These are phyloP conservation scores for Acanthurus leucopareius DNA, from an alignment of 2,797 vertebrate genomes.

Conservation along the genomic window DNA sequence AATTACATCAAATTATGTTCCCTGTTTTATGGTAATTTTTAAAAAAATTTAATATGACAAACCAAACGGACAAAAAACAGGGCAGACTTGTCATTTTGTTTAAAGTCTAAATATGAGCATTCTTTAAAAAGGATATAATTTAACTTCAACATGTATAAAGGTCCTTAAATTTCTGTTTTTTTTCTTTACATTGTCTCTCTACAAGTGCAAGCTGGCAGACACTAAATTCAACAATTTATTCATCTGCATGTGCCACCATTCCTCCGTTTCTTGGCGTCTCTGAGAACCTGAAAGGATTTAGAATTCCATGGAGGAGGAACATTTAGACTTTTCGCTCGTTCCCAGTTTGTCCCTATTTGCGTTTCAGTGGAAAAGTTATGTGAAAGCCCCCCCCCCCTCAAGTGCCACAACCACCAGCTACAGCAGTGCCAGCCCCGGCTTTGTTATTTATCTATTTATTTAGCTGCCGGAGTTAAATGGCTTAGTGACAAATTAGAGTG, in stretches of 20 bases:
- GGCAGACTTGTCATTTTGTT: too few relatives aligned
- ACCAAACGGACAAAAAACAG: too few relatives aligned
- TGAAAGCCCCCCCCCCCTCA: constrained; percentile 39
- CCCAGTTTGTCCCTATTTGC: constrained; percentile 52
- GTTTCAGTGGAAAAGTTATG: constrained; percentile 38
- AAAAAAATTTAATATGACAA: too few relatives aligned
- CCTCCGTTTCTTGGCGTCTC: constrained; percentile 46
- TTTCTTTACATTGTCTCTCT: not conserved
- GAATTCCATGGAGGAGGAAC: constrained; percentile 38
- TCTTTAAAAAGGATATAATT: too few relatives aligned
- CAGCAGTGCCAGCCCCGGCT: constrained; percentile 47
- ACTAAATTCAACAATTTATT: constrained; percentile 21
- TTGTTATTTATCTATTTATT: constrained; percentile 75
- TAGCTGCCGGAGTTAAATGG: constrained; percentile 77
- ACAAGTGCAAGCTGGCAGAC: not conserved
- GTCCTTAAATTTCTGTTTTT: too few relatives aligned
- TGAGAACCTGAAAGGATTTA: constrained; percentile 48
- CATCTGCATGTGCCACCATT: constrained; percentile 15
- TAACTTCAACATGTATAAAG: too few relatives aligned
- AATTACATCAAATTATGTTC: too few relatives aligned
- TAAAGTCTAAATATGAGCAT: too few relatives aligned
- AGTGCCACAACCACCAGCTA: constrained; percentile 44
- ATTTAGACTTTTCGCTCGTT: constrained; percentile 15
- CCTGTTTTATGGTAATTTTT: too few relatives aligned
- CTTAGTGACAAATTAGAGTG: constrained; percentile 82